These are phyloP conservation scores for Pycnonotus jocosus DNA, from an alignment of 2,113 vertebrate species.

Conservation along the genomic window DNA sequence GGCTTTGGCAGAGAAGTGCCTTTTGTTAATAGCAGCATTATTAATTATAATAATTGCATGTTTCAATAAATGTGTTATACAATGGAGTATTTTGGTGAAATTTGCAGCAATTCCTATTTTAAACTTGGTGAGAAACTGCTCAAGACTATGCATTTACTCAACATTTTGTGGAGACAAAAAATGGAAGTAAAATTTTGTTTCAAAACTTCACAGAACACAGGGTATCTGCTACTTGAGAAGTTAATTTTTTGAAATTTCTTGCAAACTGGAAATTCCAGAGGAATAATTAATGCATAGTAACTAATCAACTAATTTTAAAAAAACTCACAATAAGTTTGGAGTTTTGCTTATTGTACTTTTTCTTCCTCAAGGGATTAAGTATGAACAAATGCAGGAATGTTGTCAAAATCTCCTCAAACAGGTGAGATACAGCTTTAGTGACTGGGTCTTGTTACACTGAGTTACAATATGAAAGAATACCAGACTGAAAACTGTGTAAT, in stretches of 20 bases:
- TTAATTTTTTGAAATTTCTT: neutral
- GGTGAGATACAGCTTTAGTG: neutral
- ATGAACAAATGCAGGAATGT: neutral
- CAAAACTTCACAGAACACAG: neutral
- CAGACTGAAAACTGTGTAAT: neutral
- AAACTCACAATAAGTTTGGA: neutral
- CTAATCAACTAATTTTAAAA: neutral
- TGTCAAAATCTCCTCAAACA: neutral
- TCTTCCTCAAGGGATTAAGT: neutral
- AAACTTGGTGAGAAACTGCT: neutral
- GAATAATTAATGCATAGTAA: neutral
- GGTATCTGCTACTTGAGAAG: neutral
- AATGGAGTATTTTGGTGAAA: neutral
- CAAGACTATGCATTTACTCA: neutral
- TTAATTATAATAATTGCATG: constrained; percentile 31
- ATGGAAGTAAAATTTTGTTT: neutral
- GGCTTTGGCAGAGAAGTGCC: neutral
- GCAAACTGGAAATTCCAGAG: neutral
- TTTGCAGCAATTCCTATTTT: neutral
- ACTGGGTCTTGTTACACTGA: neutral
- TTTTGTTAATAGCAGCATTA: constrained; percentile 6
- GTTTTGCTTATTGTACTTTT: neutral
- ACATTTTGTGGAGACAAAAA: neutral
- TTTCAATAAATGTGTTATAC: neutral
- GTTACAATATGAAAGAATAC: neutral